Evolutionary conservation across 1,140 invertebrate species (phyloP).

Genomic region (Drosophila guanche): DNA sequence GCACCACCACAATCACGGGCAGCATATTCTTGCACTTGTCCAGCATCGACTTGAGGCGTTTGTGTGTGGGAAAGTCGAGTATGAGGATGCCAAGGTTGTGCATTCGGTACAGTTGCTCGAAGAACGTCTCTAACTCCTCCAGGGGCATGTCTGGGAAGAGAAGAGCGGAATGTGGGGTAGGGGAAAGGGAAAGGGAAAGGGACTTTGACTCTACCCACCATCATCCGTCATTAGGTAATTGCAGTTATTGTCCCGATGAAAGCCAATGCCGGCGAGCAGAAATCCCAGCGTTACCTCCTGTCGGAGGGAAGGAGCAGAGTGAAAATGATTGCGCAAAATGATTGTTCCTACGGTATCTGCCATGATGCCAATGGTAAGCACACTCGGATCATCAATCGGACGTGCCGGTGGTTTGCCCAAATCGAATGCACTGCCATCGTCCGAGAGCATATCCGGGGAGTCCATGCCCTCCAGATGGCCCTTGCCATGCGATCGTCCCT

Average conservation of each 20-base stretch:
- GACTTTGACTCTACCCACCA: conserved; percentile 6
- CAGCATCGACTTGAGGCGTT: conserved; percentile 20
- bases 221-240: conserved; percentile 57
- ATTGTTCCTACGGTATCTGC: conserved; percentile 39
- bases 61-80: conserved; percentile 31
- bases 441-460: not conserved
- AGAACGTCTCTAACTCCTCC: conserved; percentile 44
- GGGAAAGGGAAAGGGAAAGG: no score
- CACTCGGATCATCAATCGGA: conserved; percentile 25
- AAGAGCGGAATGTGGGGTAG: not conserved
- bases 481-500: no score
- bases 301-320: not conserved
- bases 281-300: conserved; percentile 55
- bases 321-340: not conserved
- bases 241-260: conserved; percentile 28
- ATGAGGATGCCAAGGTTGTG: conserved; percentile 52
- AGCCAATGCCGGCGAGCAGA: conserved; percentile 52
- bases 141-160: conserved; percentile 17
- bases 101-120: conserved; percentile 17
- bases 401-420: no score
- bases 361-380: conserved; percentile 49
- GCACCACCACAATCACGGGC: conserved; percentile 42
- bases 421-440: not conserved
- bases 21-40: conserved; percentile 38
- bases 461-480: not conserved